phyloP scores from a whole-genome alignment of 2,113 vertebrate genomes.

The Aepyceros melampus region DNA sequence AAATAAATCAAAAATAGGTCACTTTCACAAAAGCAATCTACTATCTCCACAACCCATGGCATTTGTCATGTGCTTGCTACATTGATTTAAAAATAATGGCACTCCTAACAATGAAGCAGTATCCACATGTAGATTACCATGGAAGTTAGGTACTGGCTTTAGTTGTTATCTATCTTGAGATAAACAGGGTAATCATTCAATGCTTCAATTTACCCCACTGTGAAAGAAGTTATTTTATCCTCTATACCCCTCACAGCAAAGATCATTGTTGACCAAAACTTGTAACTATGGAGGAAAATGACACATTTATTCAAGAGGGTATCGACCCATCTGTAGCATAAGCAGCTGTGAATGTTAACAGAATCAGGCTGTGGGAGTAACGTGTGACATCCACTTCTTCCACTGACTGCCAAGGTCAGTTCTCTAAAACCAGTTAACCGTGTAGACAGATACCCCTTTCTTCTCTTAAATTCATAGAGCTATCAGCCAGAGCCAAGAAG shows the following conservation, averaged over 20 bases:
- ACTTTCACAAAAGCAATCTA: neutral
- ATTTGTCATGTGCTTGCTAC: neutral
- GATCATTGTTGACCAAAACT: neutral
- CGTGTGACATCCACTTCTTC: neutral
- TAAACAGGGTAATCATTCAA: neutral
- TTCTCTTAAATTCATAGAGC: neutral
- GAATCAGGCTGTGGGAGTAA: neutral
- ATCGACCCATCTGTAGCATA: neutral
- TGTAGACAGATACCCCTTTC: neutral
- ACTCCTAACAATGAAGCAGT: neutral
- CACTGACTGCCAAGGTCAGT: neutral
- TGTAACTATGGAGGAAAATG: neutral
- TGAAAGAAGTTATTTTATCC: neutral
- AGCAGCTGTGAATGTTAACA: neutral
- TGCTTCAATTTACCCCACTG: neutral
- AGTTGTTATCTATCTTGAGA: neutral
- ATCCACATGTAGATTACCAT: neutral
- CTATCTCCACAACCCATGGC: neutral
- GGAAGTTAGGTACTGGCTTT: neutral
- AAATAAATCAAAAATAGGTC: neutral
- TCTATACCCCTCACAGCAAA: neutral
- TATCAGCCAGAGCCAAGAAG: neutral
- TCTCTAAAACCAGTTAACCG: neutral
- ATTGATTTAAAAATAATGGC: constrained; percentile 23
- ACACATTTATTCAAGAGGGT: neutral